Conservation (phyloP, 2,797 vertebrate genomes). For the Lithobates pipiens region DNA sequence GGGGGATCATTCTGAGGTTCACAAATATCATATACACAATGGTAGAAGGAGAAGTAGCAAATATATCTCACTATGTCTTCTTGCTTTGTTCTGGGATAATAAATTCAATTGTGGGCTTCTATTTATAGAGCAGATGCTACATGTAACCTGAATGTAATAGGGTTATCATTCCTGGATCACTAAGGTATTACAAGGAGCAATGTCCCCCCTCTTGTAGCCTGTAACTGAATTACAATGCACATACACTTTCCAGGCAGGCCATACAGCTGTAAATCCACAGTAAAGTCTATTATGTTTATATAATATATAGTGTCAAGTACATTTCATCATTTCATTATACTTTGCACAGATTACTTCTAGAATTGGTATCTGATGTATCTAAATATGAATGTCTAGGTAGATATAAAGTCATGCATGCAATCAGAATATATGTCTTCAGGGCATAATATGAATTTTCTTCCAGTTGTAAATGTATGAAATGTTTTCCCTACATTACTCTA, state of each 20-base stretch:
- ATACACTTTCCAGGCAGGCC: background rate
- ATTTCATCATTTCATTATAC: background rate
- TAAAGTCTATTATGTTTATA: background rate
- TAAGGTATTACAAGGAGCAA: background rate
- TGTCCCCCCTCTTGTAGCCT: background rate
- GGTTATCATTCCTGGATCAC: background rate
- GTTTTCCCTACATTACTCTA: background rate
- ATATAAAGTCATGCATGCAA: background rate
- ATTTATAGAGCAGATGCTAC: no score
- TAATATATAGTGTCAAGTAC: background rate
- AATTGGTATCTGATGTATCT: background rate
- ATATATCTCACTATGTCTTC: background rate
- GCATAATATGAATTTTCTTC: background rate
- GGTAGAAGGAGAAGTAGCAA: no score
- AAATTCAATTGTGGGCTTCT: background rate
- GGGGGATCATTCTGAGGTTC: no score
- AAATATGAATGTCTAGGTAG: background rate
- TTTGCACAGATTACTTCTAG: background rate
- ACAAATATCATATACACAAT: no score
- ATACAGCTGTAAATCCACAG: background rate
- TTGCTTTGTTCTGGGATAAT: background rate
- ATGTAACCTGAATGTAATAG: background rate
- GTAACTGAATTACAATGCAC: background rate
- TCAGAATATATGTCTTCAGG: background rate
- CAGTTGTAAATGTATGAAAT: background rate